Evolutionary conservation across 92 coral and sea anemone species (phyloP), one percentile per base, ranked within the genome.

Genomic region (Zoanthus solanderi): DNA sequence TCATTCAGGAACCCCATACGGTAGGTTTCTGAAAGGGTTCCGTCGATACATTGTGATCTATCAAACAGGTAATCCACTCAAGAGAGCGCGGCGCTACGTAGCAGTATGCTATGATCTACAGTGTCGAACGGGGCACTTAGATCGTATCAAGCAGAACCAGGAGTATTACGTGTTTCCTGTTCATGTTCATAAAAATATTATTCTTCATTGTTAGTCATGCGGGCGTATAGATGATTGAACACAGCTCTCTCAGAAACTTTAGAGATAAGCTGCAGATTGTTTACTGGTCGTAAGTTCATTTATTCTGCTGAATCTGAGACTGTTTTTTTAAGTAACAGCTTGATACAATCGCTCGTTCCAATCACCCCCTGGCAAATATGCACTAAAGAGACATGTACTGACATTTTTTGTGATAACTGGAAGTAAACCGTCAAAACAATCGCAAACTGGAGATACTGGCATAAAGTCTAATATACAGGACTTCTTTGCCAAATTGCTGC

Each of bases 1-100:
- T 66, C 84, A 44, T 31, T 56, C 48, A 46, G 85, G 69, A 17
- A 79, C 72, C 0, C 85, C 85, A 6, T 8, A 31, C 13, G 71
- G 32, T 6, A 79, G 16, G 52, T 56, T 11, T 79, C 15, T 48
- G 72, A 79, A 8, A 58, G 72, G 11, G n/a, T 7, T 7, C 77
- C 87, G 8, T 68, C 31, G 6, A 83, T 12, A n/a, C 52, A 63
- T 48, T 83, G 87, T 0, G 78, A 66, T 83, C 77, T 83, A 15
- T 37, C 15, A 2, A 10, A 5, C n/a, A 83, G 37, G 15, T 83
- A 83, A 7, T 60, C 87, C 87, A 65, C 9, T 30, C 46, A 61
- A 14, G 29, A 61, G 60, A 23, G 12, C 69, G 12, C 69, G 6
- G 4, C n/a, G 16, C 69, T 17, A 61, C 69, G 69, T n/a, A 61